Percentiles rank a stretch among this genome's conserved stretches.
These are phyloP conservation scores for Stenichneumon culpator DNA, from an alignment of 2,888 invertebrate species.

Conservation along the genomic window DNA sequence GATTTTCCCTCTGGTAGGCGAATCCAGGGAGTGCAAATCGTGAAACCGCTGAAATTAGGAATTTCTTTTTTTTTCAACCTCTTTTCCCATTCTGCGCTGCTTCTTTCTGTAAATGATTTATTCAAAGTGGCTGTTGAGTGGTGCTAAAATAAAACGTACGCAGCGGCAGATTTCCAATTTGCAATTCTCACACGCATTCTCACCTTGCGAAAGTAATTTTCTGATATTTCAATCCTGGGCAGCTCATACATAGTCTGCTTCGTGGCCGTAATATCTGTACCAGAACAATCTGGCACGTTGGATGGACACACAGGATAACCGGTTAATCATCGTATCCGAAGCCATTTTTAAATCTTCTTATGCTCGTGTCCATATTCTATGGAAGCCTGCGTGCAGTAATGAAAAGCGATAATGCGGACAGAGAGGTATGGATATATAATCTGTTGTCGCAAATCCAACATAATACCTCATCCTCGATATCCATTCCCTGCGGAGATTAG, in stretches of 20 bases:
- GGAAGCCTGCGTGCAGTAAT: background rate
- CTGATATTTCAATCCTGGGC: background rate
- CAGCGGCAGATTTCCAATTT: slow-evolving; percentile 16
- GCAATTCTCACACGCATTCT: background rate
- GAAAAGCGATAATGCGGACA: background rate
- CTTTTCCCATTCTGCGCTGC: background rate
- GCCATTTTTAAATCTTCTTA: background rate
- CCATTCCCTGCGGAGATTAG: background rate
- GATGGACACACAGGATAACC: background rate
- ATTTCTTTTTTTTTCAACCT: slow-evolving; percentile 34
- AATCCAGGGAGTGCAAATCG: slow-evolving; percentile 57
- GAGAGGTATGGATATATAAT: background rate
- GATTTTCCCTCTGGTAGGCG: slow-evolving; percentile 47
- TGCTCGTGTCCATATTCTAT: background rate
- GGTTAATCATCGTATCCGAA: background rate
- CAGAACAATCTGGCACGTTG: background rate
- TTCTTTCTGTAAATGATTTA: slow-evolving; percentile 26
- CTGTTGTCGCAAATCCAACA: background rate
- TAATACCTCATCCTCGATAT: background rate
- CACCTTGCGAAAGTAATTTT: background rate
- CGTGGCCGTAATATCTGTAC: background rate
- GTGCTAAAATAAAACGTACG: slow-evolving; percentile 5
- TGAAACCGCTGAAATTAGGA: slow-evolving; percentile 58
- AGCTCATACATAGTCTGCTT: background rate
- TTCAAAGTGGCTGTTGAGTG: slow-evolving; percentile 33